Evolutionary conservation across 2,888 invertebrate genomes (phyloP).

Genomic region (Fabriciana adippe): DNA sequence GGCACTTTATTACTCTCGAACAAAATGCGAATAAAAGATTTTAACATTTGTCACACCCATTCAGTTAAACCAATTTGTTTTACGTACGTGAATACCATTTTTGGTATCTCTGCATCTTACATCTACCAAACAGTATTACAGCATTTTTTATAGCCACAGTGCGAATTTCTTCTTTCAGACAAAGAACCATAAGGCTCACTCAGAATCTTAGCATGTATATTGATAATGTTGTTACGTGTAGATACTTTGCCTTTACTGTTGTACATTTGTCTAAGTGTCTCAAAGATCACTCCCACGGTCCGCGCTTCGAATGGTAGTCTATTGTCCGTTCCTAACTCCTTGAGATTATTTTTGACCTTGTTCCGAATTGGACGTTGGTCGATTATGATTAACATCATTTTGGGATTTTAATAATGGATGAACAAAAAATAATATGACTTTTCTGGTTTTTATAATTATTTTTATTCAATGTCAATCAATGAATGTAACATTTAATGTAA

Average conservation of each 20-base stretch:
- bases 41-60: conserved; percentile 49
- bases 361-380: conserved; percentile 58
- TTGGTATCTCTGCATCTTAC: conserved; percentile 49
- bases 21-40: conserved; percentile 29
- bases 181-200: conserved; percentile 28
- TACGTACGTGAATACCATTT: conserved; percentile 50
- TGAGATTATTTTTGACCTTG: conserved; percentile 77
- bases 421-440: too few relatives aligned
- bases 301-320: conserved; percentile 57
- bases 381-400: conserved; percentile 48
- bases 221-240: conserved; percentile 39
- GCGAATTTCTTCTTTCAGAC: conserved; percentile 28
- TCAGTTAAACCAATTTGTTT: conserved; percentile 49
- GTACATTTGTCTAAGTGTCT: conserved; percentile 52
- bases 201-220: conserved; percentile 31
- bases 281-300: conserved; percentile 73
- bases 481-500: too few relatives aligned
- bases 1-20: conserved; percentile 20
- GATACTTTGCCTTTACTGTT: conserved; percentile 36
- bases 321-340: conserved; percentile 66
- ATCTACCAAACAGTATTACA: conserved; percentile 43
- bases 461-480: too few relatives aligned
- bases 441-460: too few relatives aligned
- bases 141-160: conserved; percentile 21
- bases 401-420: conserved; percentile 24